phyloP scores from a whole-genome alignment of 2,888 invertebrate genomes.

The Tenthredo scrophulariae region DNA sequence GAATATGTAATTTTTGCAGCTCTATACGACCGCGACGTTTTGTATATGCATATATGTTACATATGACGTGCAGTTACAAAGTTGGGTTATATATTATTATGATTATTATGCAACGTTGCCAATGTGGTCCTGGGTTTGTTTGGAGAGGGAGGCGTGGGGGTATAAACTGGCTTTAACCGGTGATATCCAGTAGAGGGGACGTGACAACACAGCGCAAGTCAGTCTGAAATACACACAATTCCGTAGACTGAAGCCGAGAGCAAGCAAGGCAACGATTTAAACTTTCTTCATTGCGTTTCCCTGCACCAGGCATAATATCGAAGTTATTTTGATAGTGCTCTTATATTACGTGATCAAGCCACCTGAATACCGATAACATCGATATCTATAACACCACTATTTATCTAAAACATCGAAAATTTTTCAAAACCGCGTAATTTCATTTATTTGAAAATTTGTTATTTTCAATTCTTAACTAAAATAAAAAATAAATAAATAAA shows the following conservation, averaged over 20 bases:
- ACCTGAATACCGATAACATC: too few species aligned
- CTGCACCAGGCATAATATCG: too few species aligned
- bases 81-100: background rate
- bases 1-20: background rate
- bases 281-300: background rate
- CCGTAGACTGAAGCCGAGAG: slow-evolving; percentile 34
- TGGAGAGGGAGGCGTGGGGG: slow-evolving; percentile 55
- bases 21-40: background rate
- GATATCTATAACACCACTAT: too few species aligned
- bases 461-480: too few species aligned
- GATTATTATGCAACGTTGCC: slow-evolving; percentile 49
- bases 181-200: slow-evolving; percentile 66
- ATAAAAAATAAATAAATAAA: too few species aligned
- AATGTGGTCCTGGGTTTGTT: slow-evolving; percentile 30
- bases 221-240: slow-evolving; percentile 54
- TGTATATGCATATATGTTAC: background rate
- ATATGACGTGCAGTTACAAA: background rate
- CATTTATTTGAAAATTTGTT: too few species aligned
- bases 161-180: slow-evolving; percentile 73
- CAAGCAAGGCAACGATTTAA: background rate
- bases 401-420: too few species aligned
- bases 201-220: slow-evolving; percentile 60
- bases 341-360: too few species aligned
- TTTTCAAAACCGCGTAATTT: too few species aligned
- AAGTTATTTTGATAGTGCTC: too few species aligned